Evolutionary conservation across 2,113 vertebrate genomes (phyloP).

Genomic region (Corydoras sp.): DNA sequence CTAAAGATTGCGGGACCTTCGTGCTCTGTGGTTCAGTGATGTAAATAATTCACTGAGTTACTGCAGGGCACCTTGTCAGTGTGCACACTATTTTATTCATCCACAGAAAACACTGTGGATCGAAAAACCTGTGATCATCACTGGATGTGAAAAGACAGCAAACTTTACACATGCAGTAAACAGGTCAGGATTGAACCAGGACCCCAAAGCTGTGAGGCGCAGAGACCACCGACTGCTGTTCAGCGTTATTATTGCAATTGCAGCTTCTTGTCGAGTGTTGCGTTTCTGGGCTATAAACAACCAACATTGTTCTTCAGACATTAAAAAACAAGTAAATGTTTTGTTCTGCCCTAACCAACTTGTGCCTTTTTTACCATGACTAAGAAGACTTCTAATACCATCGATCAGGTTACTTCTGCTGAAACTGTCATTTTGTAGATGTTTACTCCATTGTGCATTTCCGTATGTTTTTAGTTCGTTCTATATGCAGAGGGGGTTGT

Average conservation of each 20-base stretch:
- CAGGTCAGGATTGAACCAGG: too few species aligned
- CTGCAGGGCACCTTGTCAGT: not conserved
- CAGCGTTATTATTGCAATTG: too few species aligned
- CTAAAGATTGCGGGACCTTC: not conserved
- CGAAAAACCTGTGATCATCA: too few species aligned
- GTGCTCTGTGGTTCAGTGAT: too few species aligned
- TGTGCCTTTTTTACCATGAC: constrained; percentile 84
- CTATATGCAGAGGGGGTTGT: constrained; percentile 2
- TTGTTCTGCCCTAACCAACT: constrained; percentile 76
- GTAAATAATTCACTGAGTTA: not conserved
- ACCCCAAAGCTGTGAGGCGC: too few species aligned
- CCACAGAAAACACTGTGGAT: too few species aligned
- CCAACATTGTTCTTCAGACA: constrained; percentile 35
- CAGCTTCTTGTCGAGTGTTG: not conserved
- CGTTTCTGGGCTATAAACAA: not conserved
- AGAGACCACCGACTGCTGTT: too few species aligned
- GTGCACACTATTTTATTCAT: not conserved
- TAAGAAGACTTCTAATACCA: constrained; percentile 68
- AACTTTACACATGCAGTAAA: too few species aligned
- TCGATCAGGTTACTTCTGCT: constrained; percentile 69
- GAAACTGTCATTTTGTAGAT: constrained; percentile 69
- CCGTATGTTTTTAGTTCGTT: constrained; percentile 34
- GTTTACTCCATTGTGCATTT: constrained; percentile 58
- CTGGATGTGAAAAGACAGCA: too few species aligned
- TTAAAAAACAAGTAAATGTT: constrained; percentile 51